Evolutionary conservation across 2,113 vertebrate species (phyloP), one percentile per base, ranked within the genome.

Genomic region (Ammospiza nelsoni): DNA sequence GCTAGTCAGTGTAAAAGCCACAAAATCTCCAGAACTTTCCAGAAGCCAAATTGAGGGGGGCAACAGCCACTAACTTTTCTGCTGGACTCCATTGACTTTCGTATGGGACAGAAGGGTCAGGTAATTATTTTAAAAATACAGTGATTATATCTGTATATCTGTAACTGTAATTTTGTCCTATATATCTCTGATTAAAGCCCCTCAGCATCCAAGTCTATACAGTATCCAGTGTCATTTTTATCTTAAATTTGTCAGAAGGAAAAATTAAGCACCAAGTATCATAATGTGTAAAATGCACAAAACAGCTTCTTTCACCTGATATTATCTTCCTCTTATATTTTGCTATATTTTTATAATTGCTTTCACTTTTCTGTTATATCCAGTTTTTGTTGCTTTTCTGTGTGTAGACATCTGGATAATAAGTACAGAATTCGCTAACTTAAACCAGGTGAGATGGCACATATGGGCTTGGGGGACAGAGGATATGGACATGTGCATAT

Each of bases 401-500:
- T 28, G 22, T 23, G 9, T n/a, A 71, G 24, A 6, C 12, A 69
- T 51, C 33, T 63, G 31, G 11, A 3, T 46, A 37, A 21, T 15
- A 83, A 28, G 5, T 33, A 16, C 4, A 55, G 54, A 35, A 6
- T 68, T 66, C n/a, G 4, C 9, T 29, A 52, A 21, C 7, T 78
- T 65, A 83, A 68, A 43, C 5, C 6, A 13, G 1, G 7, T 65
- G 13, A 21, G 17, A 43, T 2, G 4, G 25, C 21, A 43, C 43
- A 51, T 21, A 7, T 23, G 31, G 5, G 5, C 2, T 22, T 15
- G 8, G 8, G 13, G 1, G 3, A 3, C 7, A 44, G 18, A 6
- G 7, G 3, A 12, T 6, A 6, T 16, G 4, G 7, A 9, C 0
- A 11, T 16, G 4, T 6, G 8, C 0, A 13, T 52, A 77, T 89